These are phyloP conservation scores for Mormoops blainvillei DNA, from an alignment of 2,113 vertebrate genomes.

Conservation along the genomic window DNA sequence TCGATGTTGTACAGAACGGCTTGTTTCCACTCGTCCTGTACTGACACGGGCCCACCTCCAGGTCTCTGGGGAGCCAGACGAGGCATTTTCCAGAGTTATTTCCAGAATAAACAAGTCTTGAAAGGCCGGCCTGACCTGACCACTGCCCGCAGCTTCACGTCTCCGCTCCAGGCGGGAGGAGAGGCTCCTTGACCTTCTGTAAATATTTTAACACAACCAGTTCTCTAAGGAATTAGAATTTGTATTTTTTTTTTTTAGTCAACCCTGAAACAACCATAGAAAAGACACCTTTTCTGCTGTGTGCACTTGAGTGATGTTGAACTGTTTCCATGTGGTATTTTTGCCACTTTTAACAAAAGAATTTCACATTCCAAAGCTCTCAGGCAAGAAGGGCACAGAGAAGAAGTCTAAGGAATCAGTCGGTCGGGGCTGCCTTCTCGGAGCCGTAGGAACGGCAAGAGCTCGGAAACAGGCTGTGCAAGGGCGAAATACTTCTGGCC, in stretches of 20 bases:
- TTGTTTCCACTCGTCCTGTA: slow-evolving; percentile 42
- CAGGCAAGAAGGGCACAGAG: not conserved
- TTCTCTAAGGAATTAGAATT: not conserved
- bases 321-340: not conserved
- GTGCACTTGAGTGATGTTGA: not conserved
- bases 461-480: not conserved
- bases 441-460: not conserved
- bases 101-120: slow-evolving; percentile 65
- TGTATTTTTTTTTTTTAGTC: not conserved
- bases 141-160: not conserved
- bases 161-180: not conserved
- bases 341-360: not conserved
- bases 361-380: not conserved
- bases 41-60: slow-evolving; percentile 23
- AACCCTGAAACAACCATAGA: not conserved
- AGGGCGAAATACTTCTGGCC: not conserved
- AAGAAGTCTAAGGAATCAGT: not conserved
- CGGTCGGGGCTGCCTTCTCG: not conserved
- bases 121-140: not conserved
- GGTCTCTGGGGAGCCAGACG: slow-evolving; percentile 27
- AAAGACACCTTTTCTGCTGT: not conserved
- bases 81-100: slow-evolving; percentile 58
- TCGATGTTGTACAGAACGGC: not conserved
- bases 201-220: slow-evolving; percentile 41
- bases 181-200: slow-evolving; percentile 32